Percentiles rank a stretch among this genome's conserved stretches.
Conservation (phyloP, 2,797 vertebrate genomes). For the Poeciliopsis gracilis region DNA sequence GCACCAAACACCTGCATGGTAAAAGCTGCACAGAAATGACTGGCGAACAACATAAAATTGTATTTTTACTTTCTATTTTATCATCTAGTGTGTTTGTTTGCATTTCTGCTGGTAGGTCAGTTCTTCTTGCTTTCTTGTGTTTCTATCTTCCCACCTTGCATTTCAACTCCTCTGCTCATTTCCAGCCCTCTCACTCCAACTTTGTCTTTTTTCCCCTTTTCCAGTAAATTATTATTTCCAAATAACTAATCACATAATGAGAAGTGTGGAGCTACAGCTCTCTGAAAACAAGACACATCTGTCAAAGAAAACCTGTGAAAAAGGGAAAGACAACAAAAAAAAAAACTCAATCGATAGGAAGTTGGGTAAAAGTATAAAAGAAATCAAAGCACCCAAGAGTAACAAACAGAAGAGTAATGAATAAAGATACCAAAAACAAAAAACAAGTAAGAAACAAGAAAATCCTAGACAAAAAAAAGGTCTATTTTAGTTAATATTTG, state of each 20-base stretch:
- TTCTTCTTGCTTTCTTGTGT: constrained; percentile 6
- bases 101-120: neutral
- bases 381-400: neutral
- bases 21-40: constrained; percentile 63
- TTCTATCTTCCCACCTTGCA: neutral
- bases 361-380: neutral
- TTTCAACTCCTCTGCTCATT: neutral
- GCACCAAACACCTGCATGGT: constrained; percentile 70
- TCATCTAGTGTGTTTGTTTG: constrained; percentile 10
- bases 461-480: constrained; percentile 30
- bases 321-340: neutral
- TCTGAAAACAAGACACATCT: constrained; percentile 47
- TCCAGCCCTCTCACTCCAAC: neutral
- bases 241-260: constrained; percentile 47
- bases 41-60: constrained; percentile 62
- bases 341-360: neutral
- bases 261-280: constrained; percentile 20
- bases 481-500: constrained; percentile 41
- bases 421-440: constrained; percentile 13
- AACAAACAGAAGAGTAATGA: neutral
- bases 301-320: constrained; percentile 23
- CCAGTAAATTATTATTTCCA: constrained; percentile 23
- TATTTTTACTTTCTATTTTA: constrained; percentile 8
- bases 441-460: neutral
- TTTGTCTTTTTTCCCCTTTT: constrained; percentile 5